These are phyloP conservation scores for Bradypus variegatus DNA, from an alignment of 2,797 vertebrate genomes.

Conservation along the genomic window DNA sequence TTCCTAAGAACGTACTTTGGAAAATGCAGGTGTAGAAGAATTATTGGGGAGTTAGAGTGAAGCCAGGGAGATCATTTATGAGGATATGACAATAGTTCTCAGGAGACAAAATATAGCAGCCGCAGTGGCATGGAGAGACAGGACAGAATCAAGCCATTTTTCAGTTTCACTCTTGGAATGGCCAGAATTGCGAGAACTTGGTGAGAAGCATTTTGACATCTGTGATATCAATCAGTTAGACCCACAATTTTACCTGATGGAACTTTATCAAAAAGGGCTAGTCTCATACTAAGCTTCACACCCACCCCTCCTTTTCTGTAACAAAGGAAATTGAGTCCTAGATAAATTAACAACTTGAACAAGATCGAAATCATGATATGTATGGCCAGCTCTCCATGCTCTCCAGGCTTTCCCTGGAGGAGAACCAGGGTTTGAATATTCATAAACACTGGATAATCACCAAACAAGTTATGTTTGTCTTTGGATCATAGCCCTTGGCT, in stretches of 20 bases:
- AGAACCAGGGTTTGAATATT: conserved; percentile 23
- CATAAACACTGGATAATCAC: conserved; percentile 38
- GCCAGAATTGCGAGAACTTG: not conserved
- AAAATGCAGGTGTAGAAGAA: not conserved
- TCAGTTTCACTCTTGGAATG: not conserved
- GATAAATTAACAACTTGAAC: not conserved
- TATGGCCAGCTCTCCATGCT: not conserved
- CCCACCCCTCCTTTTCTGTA: not conserved
- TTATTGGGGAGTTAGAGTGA: not conserved
- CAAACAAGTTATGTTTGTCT: conserved; percentile 42
- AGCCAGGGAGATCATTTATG: not conserved
- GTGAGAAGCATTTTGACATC: not conserved
- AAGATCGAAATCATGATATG: not conserved
- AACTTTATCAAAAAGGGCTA: not conserved
- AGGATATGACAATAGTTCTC: not conserved
- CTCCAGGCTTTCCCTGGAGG: not conserved
- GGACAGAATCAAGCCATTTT: not conserved
- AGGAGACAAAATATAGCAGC: not conserved
- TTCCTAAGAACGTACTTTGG: not conserved
- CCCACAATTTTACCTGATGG: not conserved
- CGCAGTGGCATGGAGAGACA: not conserved
- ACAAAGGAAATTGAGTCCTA: not conserved
- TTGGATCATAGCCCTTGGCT: conserved; percentile 47
- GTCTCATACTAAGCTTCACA: not conserved
- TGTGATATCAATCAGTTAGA: not conserved